A percentile compares a stretch with the other conserved stretches of the same genome.
phyloP scores from a whole-genome alignment of 2,113 vertebrate species.

The Prionailurus viverrinus region DNA sequence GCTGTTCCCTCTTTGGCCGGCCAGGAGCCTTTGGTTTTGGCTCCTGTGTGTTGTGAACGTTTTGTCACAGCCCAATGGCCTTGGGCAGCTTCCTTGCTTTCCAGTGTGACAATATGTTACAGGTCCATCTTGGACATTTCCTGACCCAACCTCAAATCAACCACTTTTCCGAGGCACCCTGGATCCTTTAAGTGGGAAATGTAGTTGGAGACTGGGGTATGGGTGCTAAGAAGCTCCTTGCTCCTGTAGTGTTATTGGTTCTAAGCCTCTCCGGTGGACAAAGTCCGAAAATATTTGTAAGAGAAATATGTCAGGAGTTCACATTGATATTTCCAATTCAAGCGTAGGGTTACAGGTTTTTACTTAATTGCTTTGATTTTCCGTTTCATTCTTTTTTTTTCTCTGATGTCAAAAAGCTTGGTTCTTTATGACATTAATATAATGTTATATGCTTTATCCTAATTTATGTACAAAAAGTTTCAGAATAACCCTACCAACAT shows the following conservation, averaged over 20 bases:
- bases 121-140: neutral
- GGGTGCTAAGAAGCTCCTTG: neutral
- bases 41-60: neutral
- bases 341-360: neutral
- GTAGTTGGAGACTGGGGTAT: accelerated
- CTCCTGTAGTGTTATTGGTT: neutral
- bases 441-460: neutral
- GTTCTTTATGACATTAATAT: neutral
- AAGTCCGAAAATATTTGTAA: neutral
- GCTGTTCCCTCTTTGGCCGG: neutral
- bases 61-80: neutral
- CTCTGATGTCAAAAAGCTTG: neutral
- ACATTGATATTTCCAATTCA: neutral
- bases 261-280: neutral
- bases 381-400: neutral
- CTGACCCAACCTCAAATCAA: neutral
- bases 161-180: neutral
- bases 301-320: neutral
- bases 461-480: neutral
- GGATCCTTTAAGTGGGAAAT: neutral
- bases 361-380: slow-evolving; percentile 24
- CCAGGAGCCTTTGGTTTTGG: neutral
- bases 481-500: neutral
- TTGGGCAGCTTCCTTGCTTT: neutral
- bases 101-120: neutral